Percentiles rank a stretch among this genome's conserved stretches.
Evolutionary conservation across 2,888 invertebrate genomes (phyloP).

Genomic region (Polymixis lichenea): DNA sequence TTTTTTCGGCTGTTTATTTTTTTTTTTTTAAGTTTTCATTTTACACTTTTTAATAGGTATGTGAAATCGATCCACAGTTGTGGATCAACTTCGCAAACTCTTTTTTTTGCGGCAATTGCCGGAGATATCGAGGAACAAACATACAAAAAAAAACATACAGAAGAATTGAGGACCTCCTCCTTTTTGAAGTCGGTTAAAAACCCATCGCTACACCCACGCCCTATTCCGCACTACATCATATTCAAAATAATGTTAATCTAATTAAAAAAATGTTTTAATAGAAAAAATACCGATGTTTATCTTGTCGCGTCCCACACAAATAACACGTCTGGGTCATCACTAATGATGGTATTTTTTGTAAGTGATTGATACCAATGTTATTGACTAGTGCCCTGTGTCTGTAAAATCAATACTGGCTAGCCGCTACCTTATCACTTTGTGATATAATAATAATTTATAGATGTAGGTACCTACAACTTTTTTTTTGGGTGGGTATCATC

Average conservation of each 20-base stretch:
- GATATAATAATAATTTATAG: background rate
- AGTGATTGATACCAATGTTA: slow-evolving; percentile 11
- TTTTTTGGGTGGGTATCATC: too few species aligned
- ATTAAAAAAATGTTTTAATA: background rate
- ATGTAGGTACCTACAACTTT: background rate
- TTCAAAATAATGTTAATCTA: background rate
- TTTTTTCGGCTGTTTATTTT: too few species aligned
- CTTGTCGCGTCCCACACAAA: slow-evolving; percentile 9
- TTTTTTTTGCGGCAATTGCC: too few species aligned
- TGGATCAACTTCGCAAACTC: too few species aligned
- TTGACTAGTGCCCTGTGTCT: background rate
- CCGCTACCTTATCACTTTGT: background rate
- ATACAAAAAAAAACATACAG: too few species aligned
- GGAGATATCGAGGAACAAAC: too few species aligned
- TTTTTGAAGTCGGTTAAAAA: too few species aligned
- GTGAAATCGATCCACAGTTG: too few species aligned
- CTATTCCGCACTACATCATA: background rate
- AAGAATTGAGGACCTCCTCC: too few species aligned
- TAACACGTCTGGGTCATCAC: background rate
- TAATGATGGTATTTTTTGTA: background rate
- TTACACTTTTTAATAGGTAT: too few species aligned
- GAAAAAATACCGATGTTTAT: background rate
- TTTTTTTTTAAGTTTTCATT: too few species aligned
- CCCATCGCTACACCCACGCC: background rate
- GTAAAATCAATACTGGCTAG: slow-evolving; percentile 16